Conservation (phyloP, 2,888 invertebrate species). For the Omphaloscelis lunosa region DNA sequence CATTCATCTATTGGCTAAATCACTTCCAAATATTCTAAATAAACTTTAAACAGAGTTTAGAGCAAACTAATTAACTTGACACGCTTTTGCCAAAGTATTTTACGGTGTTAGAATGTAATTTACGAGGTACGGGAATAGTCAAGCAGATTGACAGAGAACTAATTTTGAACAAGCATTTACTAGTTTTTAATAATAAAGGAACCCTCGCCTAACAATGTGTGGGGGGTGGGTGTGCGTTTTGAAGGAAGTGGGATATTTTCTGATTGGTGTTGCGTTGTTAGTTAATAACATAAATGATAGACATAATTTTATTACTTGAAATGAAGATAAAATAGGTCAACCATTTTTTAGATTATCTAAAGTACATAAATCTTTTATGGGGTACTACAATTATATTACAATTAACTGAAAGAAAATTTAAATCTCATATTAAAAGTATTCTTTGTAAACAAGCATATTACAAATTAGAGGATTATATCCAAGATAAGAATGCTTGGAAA, state of each 20-base stretch:
- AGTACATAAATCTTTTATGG: no score
- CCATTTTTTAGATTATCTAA: no score
- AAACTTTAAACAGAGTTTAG: conserved; percentile 63
- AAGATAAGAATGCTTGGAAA: no score
- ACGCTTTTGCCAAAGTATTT: conserved; percentile 79
- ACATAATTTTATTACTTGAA: no score
- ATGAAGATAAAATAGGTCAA: no score
- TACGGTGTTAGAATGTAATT: conserved; percentile 81
- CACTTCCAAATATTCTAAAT: conserved; percentile 62
- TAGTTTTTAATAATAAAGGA: conserved; percentile 80
- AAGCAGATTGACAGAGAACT: conserved; percentile 80
- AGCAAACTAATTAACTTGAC: conserved; percentile 80
- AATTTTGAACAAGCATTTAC: conserved; percentile 82
- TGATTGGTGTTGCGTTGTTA: not conserved
- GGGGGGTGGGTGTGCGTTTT: conserved; percentile 58
- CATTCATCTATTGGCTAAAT: conserved; percentile 50
- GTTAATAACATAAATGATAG: no score
- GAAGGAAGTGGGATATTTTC: not conserved
- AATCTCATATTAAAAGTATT: no score
- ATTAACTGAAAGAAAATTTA: no score
- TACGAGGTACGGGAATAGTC: conserved; percentile 81
- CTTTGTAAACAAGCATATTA: no score
- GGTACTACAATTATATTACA: no score
- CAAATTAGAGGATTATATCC: no score
- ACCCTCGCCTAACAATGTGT: conserved; percentile 68